A percentile compares a stretch with the other conserved stretches of the same genome.
These are phyloP conservation scores for Brotula barbata DNA, from an alignment of 2,797 vertebrate genomes.

Conservation along the genomic window DNA sequence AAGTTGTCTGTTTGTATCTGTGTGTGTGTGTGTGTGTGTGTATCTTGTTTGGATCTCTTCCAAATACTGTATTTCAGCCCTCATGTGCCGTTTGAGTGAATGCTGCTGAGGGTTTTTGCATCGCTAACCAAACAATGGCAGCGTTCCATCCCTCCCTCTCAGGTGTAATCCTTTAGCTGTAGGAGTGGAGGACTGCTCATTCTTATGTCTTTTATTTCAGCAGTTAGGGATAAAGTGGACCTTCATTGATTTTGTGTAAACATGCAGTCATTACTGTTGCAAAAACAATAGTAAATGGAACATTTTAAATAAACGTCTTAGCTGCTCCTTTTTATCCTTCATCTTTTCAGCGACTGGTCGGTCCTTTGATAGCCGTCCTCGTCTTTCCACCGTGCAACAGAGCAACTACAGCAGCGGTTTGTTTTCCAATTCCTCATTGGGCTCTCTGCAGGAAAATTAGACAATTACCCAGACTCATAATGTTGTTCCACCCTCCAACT, in stretches of 20 bases:
- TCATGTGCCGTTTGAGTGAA: constrained; percentile 6
- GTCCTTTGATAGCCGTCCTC: constrained; percentile 38
- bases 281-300: background rate
- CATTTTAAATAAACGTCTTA: background rate
- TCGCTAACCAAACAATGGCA: background rate
- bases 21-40: constrained; percentile 5
- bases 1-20: constrained; percentile 20
- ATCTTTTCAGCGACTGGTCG: background rate
- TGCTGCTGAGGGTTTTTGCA: constrained; percentile 5
- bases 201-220: background rate
- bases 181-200: background rate
- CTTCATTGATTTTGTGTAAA: background rate
- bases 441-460: constrained; percentile 78
- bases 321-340: constrained; percentile 6
- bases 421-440: constrained; percentile 70
- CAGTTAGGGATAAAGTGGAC: background rate
- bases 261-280: background rate
- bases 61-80: constrained; percentile 22
- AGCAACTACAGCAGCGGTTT: constrained; percentile 47
- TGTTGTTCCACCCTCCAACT: constrained; percentile 67
- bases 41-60: constrained; percentile 43
- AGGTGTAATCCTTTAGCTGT: background rate
- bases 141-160: constrained; percentile 2
- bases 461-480: constrained; percentile 79
- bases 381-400: constrained; percentile 31